Evolutionary conservation across 2,797 vertebrate species (phyloP), one percentile per base, ranked within the genome.

Genomic region (Cirrhinus molitorella): DNA sequence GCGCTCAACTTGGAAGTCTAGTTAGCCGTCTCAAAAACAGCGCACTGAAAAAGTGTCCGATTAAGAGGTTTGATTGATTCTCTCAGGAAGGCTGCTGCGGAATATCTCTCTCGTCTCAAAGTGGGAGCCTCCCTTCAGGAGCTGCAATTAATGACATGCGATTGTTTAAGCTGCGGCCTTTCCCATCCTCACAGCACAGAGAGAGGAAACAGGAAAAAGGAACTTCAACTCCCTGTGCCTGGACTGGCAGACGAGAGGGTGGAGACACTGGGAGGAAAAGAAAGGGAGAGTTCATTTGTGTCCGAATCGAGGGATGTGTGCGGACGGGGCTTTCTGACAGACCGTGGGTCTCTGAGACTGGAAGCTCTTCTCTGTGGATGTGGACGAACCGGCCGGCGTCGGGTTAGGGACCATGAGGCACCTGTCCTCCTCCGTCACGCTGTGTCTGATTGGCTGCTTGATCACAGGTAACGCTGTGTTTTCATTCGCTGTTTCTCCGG

Each of bases 151-250:
- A 88, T 88, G 85, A 86, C 61, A 82, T 77, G 83, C 59, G 72
- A 90, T 91, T 90, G 90, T 96, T 95, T 94, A 94, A 95, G 94
- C 94, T 92, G 93, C 17, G 19, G 94, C 93, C 95, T 95, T 95
- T 95, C 93, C 94, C 94, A 96, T 96, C 95, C 96, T 96, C 95
- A 95, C 95, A 94, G 76, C 28, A n/a, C 71, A 65, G n/a, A 70
- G 80, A 96, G 94, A 96, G 96, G 96, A 96, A 97, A 96, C 96
- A 96, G 96, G 96, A 97, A 96, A 96, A 96, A 95, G 96, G 96
- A 96, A 96, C 96, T 88, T 80, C 91, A 94, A 94, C 95, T 96
- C 96, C 95, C 95, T 92, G 92, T 91, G 92, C 93, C 95, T 93
- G 94, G 93, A 93, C 93, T 94, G 91, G 93, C 91, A 92, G 91